Conservation (phyloP, 2,888 invertebrate genomes). For the Cylloceria caligata region DNA sequence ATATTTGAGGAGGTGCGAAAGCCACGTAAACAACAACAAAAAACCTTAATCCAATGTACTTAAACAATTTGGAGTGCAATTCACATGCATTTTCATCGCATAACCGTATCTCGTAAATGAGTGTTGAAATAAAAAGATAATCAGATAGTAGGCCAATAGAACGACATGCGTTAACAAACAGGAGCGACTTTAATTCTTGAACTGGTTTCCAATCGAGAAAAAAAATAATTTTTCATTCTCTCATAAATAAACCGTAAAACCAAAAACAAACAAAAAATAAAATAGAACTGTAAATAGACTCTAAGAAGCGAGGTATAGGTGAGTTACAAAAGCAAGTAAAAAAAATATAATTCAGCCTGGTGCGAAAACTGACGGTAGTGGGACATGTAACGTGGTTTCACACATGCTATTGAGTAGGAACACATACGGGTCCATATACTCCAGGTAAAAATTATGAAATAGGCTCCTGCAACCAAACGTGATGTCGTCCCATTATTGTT, state of each 20-base stretch:
- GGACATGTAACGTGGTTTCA: conserved; percentile 84
- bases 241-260: not conserved
- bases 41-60: conserved; percentile 32
- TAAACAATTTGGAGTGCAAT: not conserved
- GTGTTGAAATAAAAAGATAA: conserved; percentile 39
- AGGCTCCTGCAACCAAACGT: conserved; percentile 84
- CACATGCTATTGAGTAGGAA: conserved; percentile 85
- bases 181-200: conserved; percentile 20
- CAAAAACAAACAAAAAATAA: no score
- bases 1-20: conserved; percentile 23
- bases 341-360: conserved; percentile 82
- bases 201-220: conserved; percentile 52
- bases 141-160: conserved; percentile 57
- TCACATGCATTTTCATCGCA: conserved; percentile 48
- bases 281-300: conserved; percentile 38
- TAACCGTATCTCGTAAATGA: conserved; percentile 13
- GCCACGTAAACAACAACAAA: conserved; percentile 19
- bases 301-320: conserved; percentile 58
- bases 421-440: conserved; percentile 85
- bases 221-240: conserved; percentile 1
- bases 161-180: conserved; percentile 36
- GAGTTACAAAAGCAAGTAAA: conserved; percentile 76
- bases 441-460: conserved; percentile 85
- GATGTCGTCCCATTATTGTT: conserved; percentile 82
- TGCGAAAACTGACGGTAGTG: conserved; percentile 84